Evolutionary conservation across 1,140 invertebrate genomes (phyloP), one percentile per base, ranked within the genome.

Genomic region (Papilio aristodemus): DNA sequence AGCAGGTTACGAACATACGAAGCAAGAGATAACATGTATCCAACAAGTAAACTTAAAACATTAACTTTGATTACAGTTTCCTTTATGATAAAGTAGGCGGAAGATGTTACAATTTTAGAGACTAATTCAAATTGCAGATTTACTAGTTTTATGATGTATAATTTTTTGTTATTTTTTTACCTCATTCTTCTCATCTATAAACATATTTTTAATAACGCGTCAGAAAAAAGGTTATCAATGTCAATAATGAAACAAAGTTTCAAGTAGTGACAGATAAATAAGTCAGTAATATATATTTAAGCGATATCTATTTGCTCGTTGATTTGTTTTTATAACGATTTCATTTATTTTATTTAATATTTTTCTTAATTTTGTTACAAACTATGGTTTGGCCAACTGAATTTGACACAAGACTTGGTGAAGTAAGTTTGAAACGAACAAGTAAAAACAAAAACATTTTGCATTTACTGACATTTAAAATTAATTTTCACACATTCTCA

Each of bases 301-400:
- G 22, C 43, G n/a, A 19, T 66, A 66, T 66, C 25, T 11, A 50
- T 50, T 50, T 50, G 25, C 19, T 54, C 8, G 11, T 22, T 54
- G 22, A 50, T 54, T 54, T 13, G 46, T 54, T 54, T 54, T 54
- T 25, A 13, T 54, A 11, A 13, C 17, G 46, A 13, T 54, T 54
- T 54, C 36, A 66, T n/a, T 32, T 37, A 32, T 37, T 50, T 66
- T 25, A 0, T 38, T 17, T 5, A 37, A 14, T 7, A 19, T 62
- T 39, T 36, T 32, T 6, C n/a, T 14, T 17, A 27, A 59, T 59
- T 67, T 50, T 66, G 14, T 36, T 50, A 32, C 7, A 50, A n/a
- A n/a, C 62, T 63, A 89, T 89, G 86, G 84, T 86, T 32, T 89
- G 86, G 86, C 86, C 86, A 19, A 89, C 86, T 13, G 70, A 73